Evolutionary conservation across 2,113 vertebrate genomes (phyloP), one percentile per base, ranked within the genome.

Genomic region (Rynchops niger): DNA sequence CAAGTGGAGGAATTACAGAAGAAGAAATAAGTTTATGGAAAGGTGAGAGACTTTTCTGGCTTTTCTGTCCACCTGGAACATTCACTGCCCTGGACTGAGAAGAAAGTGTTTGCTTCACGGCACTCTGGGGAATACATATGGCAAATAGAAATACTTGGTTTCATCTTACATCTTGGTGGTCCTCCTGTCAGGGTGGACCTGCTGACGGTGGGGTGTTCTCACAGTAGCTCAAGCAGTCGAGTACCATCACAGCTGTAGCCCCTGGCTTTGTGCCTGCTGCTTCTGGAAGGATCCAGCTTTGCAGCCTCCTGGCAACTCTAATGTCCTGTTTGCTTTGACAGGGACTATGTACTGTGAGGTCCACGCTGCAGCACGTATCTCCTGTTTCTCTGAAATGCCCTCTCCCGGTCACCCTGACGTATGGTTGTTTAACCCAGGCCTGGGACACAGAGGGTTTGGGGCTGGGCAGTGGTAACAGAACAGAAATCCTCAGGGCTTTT

Each of bases 321-420:
- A 80, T 11, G 40, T 65, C 26, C 36, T 56, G 4, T 69, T 88
- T 76, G 53, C 40, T 80, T 72, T 80, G 34, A 18, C 1, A 80
- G 49, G 12, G 27, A 49, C 38, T 70, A 17, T 50, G 18, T 49
- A 9, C 3, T 3, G 25, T 30, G 52, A 56, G 18, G 15, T 65
- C 32, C 19, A 26, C 5, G 43, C 26, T 4, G 9, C 12, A 11
- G 26, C 2, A 0, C 1, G 0, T 55, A 32, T 30, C n/a, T 86
- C 29, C 34, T 73, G 53, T 16, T 81, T 86, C 45, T 78, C 36
- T 56, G 49, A 83, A 85, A 78, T 77, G 62, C 11, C 40, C 27
- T 61, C 30, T 88, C 53, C 29, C 6, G 1, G 6, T 70, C 27
- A n/a, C 12, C 12, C 15, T 38, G 47, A 22, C 22, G 2, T n/a